Percentiles rank a stretch among this genome's conserved stretches.
phyloP scores from a whole-genome alignment of 2,888 invertebrate species.

The Aleiodes alternator region DNA sequence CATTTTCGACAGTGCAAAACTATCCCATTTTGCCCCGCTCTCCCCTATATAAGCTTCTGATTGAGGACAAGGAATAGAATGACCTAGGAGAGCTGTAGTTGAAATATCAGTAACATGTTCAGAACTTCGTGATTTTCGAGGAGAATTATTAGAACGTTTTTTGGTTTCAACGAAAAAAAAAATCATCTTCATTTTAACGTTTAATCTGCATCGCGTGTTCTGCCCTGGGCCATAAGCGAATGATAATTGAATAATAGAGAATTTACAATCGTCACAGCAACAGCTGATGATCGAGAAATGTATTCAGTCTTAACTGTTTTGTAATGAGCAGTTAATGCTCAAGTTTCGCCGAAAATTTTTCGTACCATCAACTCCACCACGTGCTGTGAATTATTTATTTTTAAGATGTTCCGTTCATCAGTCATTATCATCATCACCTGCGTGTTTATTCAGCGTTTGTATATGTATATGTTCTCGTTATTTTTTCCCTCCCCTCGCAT shows the following conservation, averaged over 20 bases:
- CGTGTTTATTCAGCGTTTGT: constrained; percentile 9
- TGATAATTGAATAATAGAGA: constrained; percentile 16
- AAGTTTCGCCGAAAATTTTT: constrained; percentile 58
- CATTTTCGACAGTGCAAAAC: too few relatives aligned
- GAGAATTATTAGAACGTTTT: not conserved
- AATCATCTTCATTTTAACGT: not conserved
- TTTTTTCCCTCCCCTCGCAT: too few relatives aligned
- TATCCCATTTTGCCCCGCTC: too few relatives aligned
- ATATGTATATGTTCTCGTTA: too few relatives aligned
- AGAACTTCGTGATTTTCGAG: too few relatives aligned
- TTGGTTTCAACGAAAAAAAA: not conserved
- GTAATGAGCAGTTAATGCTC: constrained; percentile 66
- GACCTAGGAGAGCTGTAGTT: too few relatives aligned
- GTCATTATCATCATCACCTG: constrained; percentile 50
- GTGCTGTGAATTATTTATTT: constrained; percentile 34
- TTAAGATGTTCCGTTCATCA: constrained; percentile 33
- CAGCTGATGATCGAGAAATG: constrained; percentile 71
- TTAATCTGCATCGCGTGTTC: constrained; percentile 25
- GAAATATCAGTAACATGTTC: too few relatives aligned
- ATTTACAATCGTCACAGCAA: constrained; percentile 38
- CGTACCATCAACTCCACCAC: constrained; percentile 37
- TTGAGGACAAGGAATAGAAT: too few relatives aligned
- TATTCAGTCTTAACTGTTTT: constrained; percentile 64
- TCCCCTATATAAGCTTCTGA: too few relatives aligned
- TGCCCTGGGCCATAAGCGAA: not conserved